These are phyloP conservation scores for Drosophila equinoxialis DNA, from an alignment of 1,140 invertebrate genomes.

Conservation along the genomic window DNA sequence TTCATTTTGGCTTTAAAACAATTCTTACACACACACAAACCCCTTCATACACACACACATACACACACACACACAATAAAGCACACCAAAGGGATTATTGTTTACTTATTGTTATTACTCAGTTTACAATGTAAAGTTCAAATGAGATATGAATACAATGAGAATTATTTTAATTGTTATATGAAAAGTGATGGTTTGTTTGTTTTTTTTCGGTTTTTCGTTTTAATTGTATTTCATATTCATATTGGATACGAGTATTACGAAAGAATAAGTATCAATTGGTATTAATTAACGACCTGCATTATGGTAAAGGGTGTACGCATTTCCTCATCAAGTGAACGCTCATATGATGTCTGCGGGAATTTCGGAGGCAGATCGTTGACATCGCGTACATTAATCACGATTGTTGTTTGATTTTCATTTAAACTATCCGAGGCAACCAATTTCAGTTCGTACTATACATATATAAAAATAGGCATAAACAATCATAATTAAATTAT, in stretches of 20 bases:
- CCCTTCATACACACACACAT: background rate
- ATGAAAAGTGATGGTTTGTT: slow-evolving; percentile 35
- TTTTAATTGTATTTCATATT: slow-evolving; percentile 35
- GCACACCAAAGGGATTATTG: slow-evolving; percentile 36
- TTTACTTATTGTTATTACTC: slow-evolving; percentile 50
- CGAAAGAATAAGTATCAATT: slow-evolving; percentile 26
- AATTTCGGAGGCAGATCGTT: slow-evolving; percentile 93
- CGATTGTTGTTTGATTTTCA: slow-evolving; percentile 91
- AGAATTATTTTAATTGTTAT: slow-evolving; percentile 62
- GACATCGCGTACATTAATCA: slow-evolving; percentile 90
- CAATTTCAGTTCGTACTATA: slow-evolving; percentile 92
- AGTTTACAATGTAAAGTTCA: slow-evolving; percentile 51
- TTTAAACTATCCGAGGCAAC: slow-evolving; percentile 93
- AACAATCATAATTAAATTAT: slow-evolving; percentile 52
- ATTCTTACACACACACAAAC: background rate
- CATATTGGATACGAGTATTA: slow-evolving; percentile 8
- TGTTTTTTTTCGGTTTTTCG: slow-evolving; percentile 23
- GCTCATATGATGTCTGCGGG: slow-evolving; percentile 87
- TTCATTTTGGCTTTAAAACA: slow-evolving; percentile 10
- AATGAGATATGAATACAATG: slow-evolving; percentile 47
- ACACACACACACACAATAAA: background rate
- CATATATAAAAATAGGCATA: slow-evolving; percentile 41
- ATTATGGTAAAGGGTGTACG: slow-evolving; percentile 86
- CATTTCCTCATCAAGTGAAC: slow-evolving; percentile 87
- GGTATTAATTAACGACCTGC: slow-evolving; percentile 84